A percentile compares a stretch with the other conserved stretches of the same genome.
phyloP scores from a whole-genome alignment of 2,797 vertebrate genomes.

The Gobio occitaniae region DNA sequence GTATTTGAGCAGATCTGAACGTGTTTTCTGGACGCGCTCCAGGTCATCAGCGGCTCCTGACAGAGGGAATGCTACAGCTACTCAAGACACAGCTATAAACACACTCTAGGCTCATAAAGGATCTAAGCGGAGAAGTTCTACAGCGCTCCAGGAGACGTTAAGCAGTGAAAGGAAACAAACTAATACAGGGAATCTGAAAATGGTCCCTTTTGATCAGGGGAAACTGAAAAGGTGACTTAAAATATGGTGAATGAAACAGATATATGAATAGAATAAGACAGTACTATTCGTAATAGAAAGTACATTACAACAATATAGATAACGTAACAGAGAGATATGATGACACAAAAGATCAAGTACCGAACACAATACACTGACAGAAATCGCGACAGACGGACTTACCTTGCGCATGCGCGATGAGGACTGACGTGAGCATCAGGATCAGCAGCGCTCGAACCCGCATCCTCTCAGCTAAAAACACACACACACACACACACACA shows the following conservation, averaged over 20 bases:
- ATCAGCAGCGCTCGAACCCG: constrained; percentile 37
- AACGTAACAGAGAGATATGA: background rate
- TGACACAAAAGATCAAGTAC: background rate
- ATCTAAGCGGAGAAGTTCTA: no score
- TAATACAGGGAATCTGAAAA: background rate
- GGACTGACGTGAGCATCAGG: constrained; percentile 41
- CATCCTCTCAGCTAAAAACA: constrained; percentile 48
- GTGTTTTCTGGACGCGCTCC: constrained; percentile 36
- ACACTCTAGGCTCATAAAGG: no score
- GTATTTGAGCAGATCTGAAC: constrained; percentile 55
- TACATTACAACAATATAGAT: background rate
- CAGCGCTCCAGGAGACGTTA: background rate
- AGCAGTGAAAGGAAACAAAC: background rate
- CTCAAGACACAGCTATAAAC: background rate
- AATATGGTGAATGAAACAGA: background rate
- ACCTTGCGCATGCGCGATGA: constrained; percentile 39
- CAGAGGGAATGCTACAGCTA: constrained; percentile 14
- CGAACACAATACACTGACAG: background rate
- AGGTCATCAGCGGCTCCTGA: constrained; percentile 44
- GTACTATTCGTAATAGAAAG: no score
- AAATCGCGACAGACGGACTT: background rate
- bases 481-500: background rate
- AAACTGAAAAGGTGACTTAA: background rate
- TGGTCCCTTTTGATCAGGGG: background rate
- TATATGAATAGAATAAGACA: background rate